Conservation (phyloP, 37 sponge, comb jelly and placozoan species). For the Oopsacas minuta region DNA sequence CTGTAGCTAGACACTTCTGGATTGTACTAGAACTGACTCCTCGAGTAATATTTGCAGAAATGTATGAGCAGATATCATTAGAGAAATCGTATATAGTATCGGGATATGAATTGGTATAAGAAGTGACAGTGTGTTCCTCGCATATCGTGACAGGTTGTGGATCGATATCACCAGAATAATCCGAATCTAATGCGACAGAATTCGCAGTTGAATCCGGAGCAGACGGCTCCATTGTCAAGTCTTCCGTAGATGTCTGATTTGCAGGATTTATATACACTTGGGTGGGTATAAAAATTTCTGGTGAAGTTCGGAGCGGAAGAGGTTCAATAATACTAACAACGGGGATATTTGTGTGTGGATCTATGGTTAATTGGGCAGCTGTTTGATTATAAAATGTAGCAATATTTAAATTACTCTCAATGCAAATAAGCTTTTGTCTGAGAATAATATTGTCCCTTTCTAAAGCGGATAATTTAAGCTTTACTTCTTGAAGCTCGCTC, state of each 20-base stretch:
- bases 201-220: not conserved
- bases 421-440: not conserved
- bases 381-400: not conserved
- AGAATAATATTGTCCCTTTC: not conserved
- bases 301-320: not conserved
- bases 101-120: not conserved
- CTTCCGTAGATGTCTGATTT: not conserved
- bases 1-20: not conserved
- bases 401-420: not conserved
- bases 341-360: not conserved
- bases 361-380: not conserved
- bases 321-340: not conserved
- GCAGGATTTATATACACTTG: not conserved
- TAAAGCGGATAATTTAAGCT: not conserved
- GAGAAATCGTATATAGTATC: conserved; percentile 10
- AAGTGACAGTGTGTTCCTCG: not conserved
- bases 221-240: not conserved
- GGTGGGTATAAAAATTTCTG: not conserved
- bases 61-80: not conserved
- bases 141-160: not conserved
- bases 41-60: not conserved
- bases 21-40: not conserved
- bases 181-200: not conserved
- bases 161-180: not conserved
- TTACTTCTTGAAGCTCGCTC: not conserved